Evolutionary conservation across 2,113 vertebrate genomes (phyloP), one percentile per base, ranked within the genome.

Genomic region (Chionomys nivalis): DNA sequence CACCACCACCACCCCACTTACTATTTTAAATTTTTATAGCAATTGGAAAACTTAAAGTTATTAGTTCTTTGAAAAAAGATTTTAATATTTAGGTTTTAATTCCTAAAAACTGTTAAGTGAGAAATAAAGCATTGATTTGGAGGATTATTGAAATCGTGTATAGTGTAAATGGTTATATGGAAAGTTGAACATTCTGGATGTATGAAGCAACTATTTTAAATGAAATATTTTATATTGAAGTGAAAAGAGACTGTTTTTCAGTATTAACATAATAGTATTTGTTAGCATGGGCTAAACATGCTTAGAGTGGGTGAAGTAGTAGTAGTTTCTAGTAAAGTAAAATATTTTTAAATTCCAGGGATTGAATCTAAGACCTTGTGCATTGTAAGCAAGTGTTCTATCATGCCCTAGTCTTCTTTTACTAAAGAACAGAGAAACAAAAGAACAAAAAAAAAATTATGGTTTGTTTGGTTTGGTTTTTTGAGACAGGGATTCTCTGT

Each of bases 101-200:
- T 88, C 28, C 13, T 58, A 85, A 81, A 61, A 89, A 76, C 21
- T 93, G 36, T 68, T 89, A 86, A 44, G 7, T 66, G n/a, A 77
- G 44, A 89, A 96, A 92, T 42, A 55, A 95, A 78, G 10, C 36
- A 89, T 79, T 96, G 47, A 95, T 86, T 95, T 65, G 79, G 36
- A 31, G 55, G 13, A 76, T 68, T 90, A 82, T 77, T 79, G 58
- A 86, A 91, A 79, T 55, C 55, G 63, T 58, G 39, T n/a, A 83
- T 28, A 82, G 39, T 82, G 61, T 82, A 82, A 58, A 76, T 58
- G 39, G 79, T 42, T 61, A 42, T 42, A 58, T 39, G 55, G 39
- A 82, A 82, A 61, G 79, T 28, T 82, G 55, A 83, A 61, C 55
- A 82, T 61, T 82, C 23, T 58, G 36, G n/a, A 82, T 58, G 21